These are phyloP conservation scores for Criorhina ranunculi DNA, from an alignment of 2,888 invertebrate genomes.

Conservation along the genomic window DNA sequence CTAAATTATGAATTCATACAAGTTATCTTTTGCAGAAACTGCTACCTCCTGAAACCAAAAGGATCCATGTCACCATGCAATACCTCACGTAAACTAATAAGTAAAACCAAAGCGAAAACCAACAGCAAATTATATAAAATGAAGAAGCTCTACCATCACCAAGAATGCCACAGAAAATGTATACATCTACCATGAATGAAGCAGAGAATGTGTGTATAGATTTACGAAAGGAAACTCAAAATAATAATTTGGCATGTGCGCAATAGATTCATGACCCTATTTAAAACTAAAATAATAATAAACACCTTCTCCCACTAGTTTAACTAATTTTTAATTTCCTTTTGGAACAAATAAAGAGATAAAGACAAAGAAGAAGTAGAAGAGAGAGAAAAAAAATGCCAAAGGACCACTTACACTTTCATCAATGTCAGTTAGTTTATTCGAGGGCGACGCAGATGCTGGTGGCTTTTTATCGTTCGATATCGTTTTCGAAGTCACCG, in stretches of 20 bases:
- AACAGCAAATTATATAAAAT: constrained; percentile 26
- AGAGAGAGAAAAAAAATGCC: constrained; percentile 33
- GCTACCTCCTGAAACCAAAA: too few relatives aligned
- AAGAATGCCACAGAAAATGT: constrained; percentile 1
- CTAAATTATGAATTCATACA: too few relatives aligned
- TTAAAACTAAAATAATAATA: constrained; percentile 38
- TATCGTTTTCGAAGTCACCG: constrained; percentile 70
- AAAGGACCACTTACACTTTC: constrained; percentile 79
- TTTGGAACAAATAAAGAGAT: constrained; percentile 39
- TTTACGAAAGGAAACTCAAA: constrained; percentile 39
- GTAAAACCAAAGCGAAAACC: not conserved
- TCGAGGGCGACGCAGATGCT: constrained; percentile 51
- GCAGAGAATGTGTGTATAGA: constrained; percentile 18
- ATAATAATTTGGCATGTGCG: constrained; percentile 49
- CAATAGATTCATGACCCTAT: constrained; percentile 37
- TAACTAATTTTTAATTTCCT: constrained; percentile 21
- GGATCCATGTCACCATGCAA: too few relatives aligned
- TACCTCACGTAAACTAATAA: not conserved
- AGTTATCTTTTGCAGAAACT: too few relatives aligned
- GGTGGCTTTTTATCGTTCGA: constrained; percentile 65
- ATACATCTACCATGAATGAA: constrained; percentile 44
- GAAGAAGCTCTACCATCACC: constrained; percentile 39
- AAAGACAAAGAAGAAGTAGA: constrained; percentile 34
- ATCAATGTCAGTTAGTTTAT: constrained; percentile 77
- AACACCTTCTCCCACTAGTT: constrained; percentile 40